These are phyloP conservation scores for Biston betularia DNA, from an alignment of 2,888 invertebrate genomes.

Conservation along the genomic window DNA sequence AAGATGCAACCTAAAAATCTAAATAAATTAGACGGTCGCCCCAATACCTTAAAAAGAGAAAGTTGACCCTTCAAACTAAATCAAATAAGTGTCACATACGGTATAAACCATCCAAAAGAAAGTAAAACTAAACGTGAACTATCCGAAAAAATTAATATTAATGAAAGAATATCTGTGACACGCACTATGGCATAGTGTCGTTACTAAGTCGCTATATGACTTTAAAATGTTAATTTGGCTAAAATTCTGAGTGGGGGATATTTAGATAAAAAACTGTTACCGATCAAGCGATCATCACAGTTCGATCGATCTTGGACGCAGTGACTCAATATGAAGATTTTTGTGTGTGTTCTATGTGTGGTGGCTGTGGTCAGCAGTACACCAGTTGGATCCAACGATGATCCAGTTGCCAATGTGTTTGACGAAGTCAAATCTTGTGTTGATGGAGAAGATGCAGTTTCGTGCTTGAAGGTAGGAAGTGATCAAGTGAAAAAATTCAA, in stretches of 20 bases:
- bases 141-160: conserved; percentile 75
- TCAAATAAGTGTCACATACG: conserved; percentile 47
- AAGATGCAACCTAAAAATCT: background rate
- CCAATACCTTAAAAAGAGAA: conserved; percentile 31
- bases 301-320: conserved; percentile 70
- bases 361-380: conserved; percentile 64
- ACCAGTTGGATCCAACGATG: conserved; percentile 50
- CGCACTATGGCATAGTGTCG: conserved; percentile 74
- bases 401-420: conserved; percentile 13
- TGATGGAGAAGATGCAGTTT: conserved; percentile 56
- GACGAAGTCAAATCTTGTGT: conserved; percentile 31
- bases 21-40: conserved; percentile 9
- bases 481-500: conserved; percentile 33
- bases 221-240: conserved; percentile 76
- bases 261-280: conserved; percentile 81
- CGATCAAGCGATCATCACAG: conserved; percentile 74
- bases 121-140: conserved; percentile 65
- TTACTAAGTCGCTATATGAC: conserved; percentile 66
- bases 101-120: conserved; percentile 63
- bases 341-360: conserved; percentile 69
- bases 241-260: conserved; percentile 73
- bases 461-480: conserved; percentile 78
- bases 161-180: conserved; percentile 74
- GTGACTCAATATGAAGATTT: conserved; percentile 70
- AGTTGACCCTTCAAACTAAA: conserved; percentile 36